A percentile compares a stretch with the other conserved stretches of the same genome.
Conservation (phyloP, 2,797 vertebrate species). For the Psittacula echo region DNA sequence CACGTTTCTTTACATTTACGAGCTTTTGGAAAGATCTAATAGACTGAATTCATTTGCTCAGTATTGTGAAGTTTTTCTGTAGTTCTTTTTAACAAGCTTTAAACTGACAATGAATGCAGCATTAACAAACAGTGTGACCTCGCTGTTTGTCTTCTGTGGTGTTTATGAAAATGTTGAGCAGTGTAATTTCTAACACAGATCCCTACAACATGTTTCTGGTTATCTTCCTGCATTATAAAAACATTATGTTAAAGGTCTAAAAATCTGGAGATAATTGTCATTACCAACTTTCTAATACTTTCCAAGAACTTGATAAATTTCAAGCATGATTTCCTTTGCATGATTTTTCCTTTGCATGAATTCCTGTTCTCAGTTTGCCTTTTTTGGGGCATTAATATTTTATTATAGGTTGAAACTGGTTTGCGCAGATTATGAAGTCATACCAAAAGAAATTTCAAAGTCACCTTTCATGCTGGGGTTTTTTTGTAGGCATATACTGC, state of each 20-base stretch:
- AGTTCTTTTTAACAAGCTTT: neutral
- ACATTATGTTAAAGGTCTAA: neutral
- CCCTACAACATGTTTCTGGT: neutral
- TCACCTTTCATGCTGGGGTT: neutral
- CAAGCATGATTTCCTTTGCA: neutral
- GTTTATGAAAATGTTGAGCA: constrained; percentile 20
- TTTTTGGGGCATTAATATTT: neutral
- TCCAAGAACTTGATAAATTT: neutral
- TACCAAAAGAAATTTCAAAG: neutral
- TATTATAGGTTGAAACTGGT: neutral
- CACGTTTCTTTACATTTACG: neutral
- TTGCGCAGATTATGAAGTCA: neutral
- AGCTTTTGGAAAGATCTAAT: neutral
- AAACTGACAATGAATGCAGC: neutral
- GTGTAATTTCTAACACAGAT: neutral
- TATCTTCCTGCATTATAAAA: neutral
- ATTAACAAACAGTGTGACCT: constrained; percentile 1
- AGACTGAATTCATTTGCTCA: neutral
- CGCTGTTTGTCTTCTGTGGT: neutral
- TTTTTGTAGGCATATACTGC: neutral
- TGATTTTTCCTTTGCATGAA: too few species aligned
- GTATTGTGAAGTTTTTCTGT: neutral
- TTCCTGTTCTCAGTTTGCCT: neutral
- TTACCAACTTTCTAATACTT: neutral
- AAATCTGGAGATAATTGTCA: neutral